Conservation (phyloP, 1,140 invertebrate genomes). For the Uloborus diversus region DNA sequence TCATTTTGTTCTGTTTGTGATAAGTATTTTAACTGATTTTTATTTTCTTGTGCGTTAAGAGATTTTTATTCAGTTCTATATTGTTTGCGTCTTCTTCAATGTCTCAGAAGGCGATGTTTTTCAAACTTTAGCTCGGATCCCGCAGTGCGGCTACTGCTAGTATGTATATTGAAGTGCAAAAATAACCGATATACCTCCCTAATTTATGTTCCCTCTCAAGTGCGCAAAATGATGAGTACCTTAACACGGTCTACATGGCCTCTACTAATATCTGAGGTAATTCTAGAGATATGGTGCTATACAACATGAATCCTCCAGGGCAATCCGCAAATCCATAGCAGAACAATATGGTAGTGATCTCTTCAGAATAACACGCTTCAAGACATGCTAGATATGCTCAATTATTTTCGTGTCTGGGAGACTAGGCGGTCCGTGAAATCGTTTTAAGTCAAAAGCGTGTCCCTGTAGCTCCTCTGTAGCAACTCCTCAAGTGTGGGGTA, state of each 20-base stretch:
- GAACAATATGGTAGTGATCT: neutral
- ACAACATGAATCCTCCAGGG: neutral
- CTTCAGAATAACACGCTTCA: neutral
- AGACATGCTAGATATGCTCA: neutral
- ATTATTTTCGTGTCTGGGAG: slow-evolving; percentile 4
- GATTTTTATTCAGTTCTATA: no score
- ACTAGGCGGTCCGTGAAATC: neutral
- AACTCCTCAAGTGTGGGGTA: neutral
- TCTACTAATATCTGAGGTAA: neutral
- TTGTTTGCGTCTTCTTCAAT: no score
- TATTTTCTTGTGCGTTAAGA: no score
- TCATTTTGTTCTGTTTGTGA: no score
- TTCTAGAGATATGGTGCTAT: neutral
- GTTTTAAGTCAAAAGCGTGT: neutral
- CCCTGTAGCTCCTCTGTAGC: neutral
- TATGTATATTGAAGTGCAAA: neutral
- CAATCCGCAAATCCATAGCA: neutral
- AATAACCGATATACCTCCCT: neutral
- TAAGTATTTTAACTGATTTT: no score
- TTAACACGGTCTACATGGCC: neutral
- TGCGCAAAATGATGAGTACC: neutral
- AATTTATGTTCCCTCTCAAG: neutral
- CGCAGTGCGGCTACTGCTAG: no score
- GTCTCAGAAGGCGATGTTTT: no score
- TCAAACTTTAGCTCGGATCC: no score